Base-by-base conservation (phyloP, 2,797 vertebrate species). In the Betta splendens region DNA sequence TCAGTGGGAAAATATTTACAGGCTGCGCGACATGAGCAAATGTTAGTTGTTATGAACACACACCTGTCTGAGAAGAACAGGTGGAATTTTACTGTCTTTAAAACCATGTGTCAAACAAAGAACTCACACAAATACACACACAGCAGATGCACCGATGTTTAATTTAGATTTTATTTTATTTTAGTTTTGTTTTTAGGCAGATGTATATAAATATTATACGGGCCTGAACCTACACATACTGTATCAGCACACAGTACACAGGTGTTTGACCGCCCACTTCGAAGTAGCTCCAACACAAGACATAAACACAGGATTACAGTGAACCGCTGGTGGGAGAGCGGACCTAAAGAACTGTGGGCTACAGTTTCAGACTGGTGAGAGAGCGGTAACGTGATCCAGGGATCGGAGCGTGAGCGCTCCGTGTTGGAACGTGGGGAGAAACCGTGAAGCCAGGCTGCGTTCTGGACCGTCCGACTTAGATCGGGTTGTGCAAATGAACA, bases 31-130 rank as follows among this genome's bases (percentile, higher is more conserved):
- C 64, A 64, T 51, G 61, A 64, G 65, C 85, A 89, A 88, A 91
- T 86, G 75, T 85, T 84, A 85, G 85, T 76, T 31, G 42, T 81
- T 55, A 83, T 91, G 86, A 91, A 87, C 79, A 72, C 37, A 69
- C 89, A 87, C 81, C 87, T 87, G 89, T 86, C 69, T 39, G 22
- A 75, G 57, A 32, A 50, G 59, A 75, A 80, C 88, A 88, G 84
- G 74, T 89, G 84, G 61, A 20, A 2, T 69, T 87, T 85, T 71
- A 58, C 37, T 59, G 58, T 64, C 62, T 63, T 45, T 44, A 37
- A 71, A 58, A n/a, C 32, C 29, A 3, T 16, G 25, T 13, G 31
- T 45, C 52, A 23, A 50, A 39, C 50, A 43, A 32, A 57, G 52
- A 40, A 10, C 50, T n/a, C 51, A 29, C 26, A 32, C 15, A 20